Evolutionary conservation across 1,140 invertebrate species (phyloP), one percentile per base, ranked within the genome.

Genomic region (Phortica variegata): DNA sequence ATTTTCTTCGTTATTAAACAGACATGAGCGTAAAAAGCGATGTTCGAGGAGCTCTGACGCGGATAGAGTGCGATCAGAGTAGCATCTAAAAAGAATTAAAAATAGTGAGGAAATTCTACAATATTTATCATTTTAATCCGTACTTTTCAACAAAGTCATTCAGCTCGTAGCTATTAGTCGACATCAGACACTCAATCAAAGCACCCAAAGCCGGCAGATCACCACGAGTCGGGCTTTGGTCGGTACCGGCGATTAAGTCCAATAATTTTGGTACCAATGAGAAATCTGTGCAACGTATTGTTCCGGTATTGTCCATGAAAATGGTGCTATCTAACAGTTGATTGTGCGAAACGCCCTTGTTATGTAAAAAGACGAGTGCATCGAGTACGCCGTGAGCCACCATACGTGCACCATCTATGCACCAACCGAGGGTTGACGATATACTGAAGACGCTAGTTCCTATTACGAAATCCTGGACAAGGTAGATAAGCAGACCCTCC

Each of bases 271-370:
- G 59, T 36, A 90, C 83, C 33, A 91, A 71, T 40, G 87, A 87
- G 72, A 85, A 91, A 76, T 90, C 87, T 4, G 82, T 80, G 18
- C 91, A 60, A 63, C 81, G 82, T 19, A 87, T 76, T 18, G 58
- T 71, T 34, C 80, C 84, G 20, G 61, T 66, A 45, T 78, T 77
- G 56, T 84, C 82, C 49, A 87, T 80, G 60, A 86, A 86, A 31
- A 89, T 79, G 57, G 82, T 87, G 8, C 81, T 80, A 40, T 84
- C 81, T 12, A 84, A 75, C 7, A 93, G 62, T 77, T 88, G 84
- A 65, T 86, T 87, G 69, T 92, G 89, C 1, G 89, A 85, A 7
- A 91, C 83, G 58, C 86, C 86, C 63, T 90, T 90, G 36, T 82
- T 78, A 62, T 92, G 90, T 10, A 93, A 75, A 69, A 84, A 90